These are phyloP conservation scores for Thera britannica DNA, from an alignment of 2,888 invertebrate species.

Conservation along the genomic window DNA sequence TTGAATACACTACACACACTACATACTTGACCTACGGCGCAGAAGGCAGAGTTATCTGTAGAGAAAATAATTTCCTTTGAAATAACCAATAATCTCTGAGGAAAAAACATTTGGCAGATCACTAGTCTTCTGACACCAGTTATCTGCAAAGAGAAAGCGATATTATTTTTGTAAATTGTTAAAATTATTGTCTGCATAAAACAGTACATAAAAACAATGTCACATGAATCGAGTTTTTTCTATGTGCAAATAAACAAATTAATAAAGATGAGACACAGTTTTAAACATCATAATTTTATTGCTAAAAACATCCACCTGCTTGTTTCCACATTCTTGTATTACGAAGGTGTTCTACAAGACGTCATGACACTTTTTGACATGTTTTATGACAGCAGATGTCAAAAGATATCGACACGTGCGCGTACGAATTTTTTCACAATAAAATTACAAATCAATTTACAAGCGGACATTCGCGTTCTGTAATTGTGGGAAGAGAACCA, in stretches of 20 bases:
- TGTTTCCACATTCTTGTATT: slow-evolving; percentile 12
- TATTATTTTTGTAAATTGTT: no score
- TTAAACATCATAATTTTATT: slow-evolving; percentile 21
- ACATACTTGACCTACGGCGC: no score
- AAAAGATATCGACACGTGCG: slow-evolving; percentile 51
- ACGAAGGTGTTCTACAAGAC: slow-evolving; percentile 21
- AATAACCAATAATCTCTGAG: no score
- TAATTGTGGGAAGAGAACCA: slow-evolving; percentile 45
- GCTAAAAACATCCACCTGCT: slow-evolving; percentile 16
- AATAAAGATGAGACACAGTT: slow-evolving; percentile 19
- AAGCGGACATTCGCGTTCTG: slow-evolving; percentile 25
- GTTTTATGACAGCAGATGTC: slow-evolving; percentile 51
- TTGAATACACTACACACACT: no score
- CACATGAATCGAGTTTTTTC: neutral
- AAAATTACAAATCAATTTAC: slow-evolving; percentile 36
- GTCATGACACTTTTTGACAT: slow-evolving; percentile 21
- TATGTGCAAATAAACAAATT: slow-evolving; percentile 2
- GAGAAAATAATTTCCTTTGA: no score
- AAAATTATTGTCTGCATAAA: no score
- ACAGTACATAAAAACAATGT: no score
- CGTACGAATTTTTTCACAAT: slow-evolving; percentile 40
- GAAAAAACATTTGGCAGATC: no score
- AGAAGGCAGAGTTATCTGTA: no score
- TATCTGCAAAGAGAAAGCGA: no score
- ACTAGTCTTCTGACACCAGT: no score